Percentiles rank a stretch among this genome's conserved stretches.
These are phyloP conservation scores for Zalophus californianus DNA, from an alignment of 2,797 vertebrate genomes.

Conservation along the genomic window DNA sequence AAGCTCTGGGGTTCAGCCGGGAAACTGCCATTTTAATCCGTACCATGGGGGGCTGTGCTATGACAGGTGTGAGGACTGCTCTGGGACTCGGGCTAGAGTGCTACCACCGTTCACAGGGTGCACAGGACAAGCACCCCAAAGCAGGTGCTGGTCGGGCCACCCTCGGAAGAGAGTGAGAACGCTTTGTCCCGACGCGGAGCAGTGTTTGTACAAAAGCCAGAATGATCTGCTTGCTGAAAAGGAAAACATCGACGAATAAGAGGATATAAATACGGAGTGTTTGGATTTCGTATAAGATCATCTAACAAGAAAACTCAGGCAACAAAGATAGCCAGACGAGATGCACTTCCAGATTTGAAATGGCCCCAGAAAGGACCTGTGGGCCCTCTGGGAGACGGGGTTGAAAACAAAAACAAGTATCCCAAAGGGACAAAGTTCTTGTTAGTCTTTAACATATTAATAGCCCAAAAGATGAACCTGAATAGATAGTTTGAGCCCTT, in stretches of 20 bases:
- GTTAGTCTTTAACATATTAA: not conserved
- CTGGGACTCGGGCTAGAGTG: not conserved
- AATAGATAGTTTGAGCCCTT: not conserved
- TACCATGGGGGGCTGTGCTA: not conserved
- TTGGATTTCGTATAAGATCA: slow-evolving; percentile 44
- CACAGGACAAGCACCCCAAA: not conserved
- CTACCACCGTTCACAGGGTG: not conserved
- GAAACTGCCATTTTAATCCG: not conserved
- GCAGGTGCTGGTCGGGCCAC: not conserved
- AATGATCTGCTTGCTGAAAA: slow-evolving; percentile 21
- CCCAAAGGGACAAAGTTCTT: not conserved
- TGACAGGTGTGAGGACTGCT: not conserved
- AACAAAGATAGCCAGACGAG: slow-evolving; percentile 46
- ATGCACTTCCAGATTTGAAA: slow-evolving; percentile 52
- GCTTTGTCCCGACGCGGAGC: not conserved
- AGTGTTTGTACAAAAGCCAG: slow-evolving; percentile 42
- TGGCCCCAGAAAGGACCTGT: not conserved
- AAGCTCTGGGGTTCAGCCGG: not conserved
- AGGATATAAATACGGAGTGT: not conserved
- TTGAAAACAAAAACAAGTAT: not conserved
- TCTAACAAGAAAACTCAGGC: slow-evolving; percentile 48
- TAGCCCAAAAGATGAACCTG: not conserved
- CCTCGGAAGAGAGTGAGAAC: not conserved
- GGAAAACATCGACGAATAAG: slow-evolving; percentile 9
- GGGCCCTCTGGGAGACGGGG: not conserved